Conservation (phyloP, 2,797 vertebrate genomes). For the Pangasius sanitwongsei region DNA sequence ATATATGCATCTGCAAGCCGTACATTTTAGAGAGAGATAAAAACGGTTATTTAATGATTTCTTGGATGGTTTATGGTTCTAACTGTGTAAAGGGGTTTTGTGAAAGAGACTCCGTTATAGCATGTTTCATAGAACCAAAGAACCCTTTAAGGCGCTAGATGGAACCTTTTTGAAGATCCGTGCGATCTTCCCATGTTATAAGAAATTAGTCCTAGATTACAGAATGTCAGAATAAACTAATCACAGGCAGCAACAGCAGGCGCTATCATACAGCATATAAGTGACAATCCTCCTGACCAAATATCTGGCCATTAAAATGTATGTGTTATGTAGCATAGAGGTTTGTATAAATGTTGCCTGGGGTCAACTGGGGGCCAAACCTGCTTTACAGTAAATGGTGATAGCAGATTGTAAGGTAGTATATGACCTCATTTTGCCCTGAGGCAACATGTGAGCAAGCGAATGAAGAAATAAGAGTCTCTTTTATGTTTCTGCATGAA, state of each 20-base stretch:
- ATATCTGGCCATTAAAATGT: not conserved
- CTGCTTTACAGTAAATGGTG: not conserved
- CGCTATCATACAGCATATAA: not conserved
- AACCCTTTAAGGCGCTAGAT: not conserved
- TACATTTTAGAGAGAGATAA: not conserved
- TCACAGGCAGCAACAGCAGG: not conserved
- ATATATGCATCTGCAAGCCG: not conserved
- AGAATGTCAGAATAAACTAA: conserved; percentile 5
- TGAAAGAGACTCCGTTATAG: not conserved
- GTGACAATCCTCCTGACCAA: not conserved
- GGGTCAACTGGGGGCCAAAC: not conserved
- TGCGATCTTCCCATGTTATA: not conserved
- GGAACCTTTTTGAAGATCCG: not conserved
- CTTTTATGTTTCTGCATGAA: conserved; percentile 25
- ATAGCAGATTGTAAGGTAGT: not conserved
- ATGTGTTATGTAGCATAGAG: not conserved
- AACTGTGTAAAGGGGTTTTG: not conserved
- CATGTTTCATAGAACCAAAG: not conserved
- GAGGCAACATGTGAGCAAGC: not conserved
- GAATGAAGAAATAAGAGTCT: not conserved
- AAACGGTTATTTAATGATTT: not conserved
- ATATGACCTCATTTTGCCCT: conserved; percentile 17
- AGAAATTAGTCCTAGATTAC: not conserved
- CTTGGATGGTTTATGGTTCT: not conserved
- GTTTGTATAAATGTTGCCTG: not conserved